Base-by-base conservation (phyloP, 1,140 invertebrate species). In the Hestina assimilis region DNA sequence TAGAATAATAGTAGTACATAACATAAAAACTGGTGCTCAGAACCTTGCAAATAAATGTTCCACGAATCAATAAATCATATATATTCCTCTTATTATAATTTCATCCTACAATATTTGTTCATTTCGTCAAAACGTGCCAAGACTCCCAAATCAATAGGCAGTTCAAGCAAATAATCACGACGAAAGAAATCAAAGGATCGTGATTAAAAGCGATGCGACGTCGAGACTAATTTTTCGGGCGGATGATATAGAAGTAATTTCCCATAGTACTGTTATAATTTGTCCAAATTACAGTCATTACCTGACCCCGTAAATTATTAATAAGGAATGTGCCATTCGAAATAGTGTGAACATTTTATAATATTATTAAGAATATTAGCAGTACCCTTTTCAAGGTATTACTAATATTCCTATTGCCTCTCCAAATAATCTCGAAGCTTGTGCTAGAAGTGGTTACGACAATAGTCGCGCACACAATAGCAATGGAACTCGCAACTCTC, bases 121-220 rank as follows among this genome's bases (percentile, higher is more conserved):
- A 31, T 57, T 48, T 31, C 38, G 14, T 33, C 35, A 24, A 48
- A 50, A 57, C 54, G 54, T 48, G 54, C 17, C 43, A 20, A 5
- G 35, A 38, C 40, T 50, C 15, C 21, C 26, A 40, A 48, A 42
- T 19, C 55, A 51, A 58, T 58, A 50, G 28, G 11, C 46, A 20
- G 55, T 2, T 11, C 38, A 35, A n/a, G 47, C 38, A 58, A 58
- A 50, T 58, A 58, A 58, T 58, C 54, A 57, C 45, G 45, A 38
- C 45, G 46, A 58, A 58, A 50, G 55, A 58, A 58, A 58, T 58
- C 55, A 58, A 58, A 58, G 55, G 55, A 26, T 48, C 45, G 54
- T 57, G 54, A 57, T 57, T 57, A 57, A 57, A 57, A 57, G 54
- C 54, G 35, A 51, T 45, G 55, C 47, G 55, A 58, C 40, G 55